Evolutionary conservation across 1,140 invertebrate genomes (phyloP), one percentile per base, ranked within the genome.

Genomic region (Melitaea cinxia): DNA sequence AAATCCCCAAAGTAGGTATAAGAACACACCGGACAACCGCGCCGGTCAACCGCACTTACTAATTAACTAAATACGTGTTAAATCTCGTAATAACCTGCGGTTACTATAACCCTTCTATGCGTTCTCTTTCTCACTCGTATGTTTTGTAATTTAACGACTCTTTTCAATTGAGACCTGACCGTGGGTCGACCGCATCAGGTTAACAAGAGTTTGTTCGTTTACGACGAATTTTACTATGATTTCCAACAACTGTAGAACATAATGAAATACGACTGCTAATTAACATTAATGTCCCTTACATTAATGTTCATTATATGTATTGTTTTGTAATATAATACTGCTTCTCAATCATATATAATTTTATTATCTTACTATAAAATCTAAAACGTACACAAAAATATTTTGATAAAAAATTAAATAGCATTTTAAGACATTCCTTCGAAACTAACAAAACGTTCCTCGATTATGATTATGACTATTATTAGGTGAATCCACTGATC

Each of bases 11-110:
- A 54, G 56, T n/a, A n/a, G n/a, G n/a, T 53, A 66, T 60, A 70
- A 78, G 68, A 66, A 72, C 75, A 78, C 68, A 58, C 24, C n/a
- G 39, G 19, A 23, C 42, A 71, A 80, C 82, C 84, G 73, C 83
- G 70, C 56, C 75, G 83, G 84, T 82, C 82, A 86, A 88, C 88
- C 85, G 79, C 87, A 88, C 78, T 82, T 78, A 85, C 80, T 90
- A 87, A 90, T 88, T 90, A 86, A 83, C 84, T 80, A 82, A 85
- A 82, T 88, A 82, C 82, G 84, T 88, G 85, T 88, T 88, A 87
- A 89, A 87, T 87, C 83, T 83, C 75, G 74, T 87, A 85, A 88
- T 87, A 90, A 88, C 80, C 80, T 90, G 88, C 81, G 88, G 88
- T 86, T 73, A 62, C 61, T 65, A 75, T 74, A 81, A 78, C 85